Percentiles rank a stretch among this genome's conserved stretches.
These are phyloP conservation scores for Pachliopta kotzebuea DNA, from an alignment of 2,888 invertebrate genomes.

Conservation along the genomic window DNA sequence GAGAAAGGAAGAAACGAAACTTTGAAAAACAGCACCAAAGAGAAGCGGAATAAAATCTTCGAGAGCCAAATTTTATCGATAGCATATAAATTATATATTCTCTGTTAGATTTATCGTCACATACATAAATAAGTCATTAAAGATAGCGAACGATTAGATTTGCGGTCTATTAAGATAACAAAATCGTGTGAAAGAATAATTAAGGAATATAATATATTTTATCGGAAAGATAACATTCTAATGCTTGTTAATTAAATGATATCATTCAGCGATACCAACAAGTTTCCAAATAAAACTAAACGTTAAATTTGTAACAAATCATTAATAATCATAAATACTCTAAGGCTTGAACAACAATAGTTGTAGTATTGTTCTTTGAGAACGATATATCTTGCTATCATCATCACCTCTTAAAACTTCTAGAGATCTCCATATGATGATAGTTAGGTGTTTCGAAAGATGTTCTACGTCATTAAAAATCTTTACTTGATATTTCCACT, in stretches of 20 bases:
- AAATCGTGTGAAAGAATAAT: not conserved
- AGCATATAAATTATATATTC: too few relatives aligned
- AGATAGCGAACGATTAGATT: not conserved
- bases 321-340: not conserved
- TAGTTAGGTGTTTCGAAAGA: too few relatives aligned
- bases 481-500: too few relatives aligned
- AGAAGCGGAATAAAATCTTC: too few relatives aligned
- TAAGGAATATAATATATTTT: slow-evolving; percentile 1
- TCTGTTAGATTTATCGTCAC: too few relatives aligned
- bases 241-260: not conserved
- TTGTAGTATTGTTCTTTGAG: not conserved
- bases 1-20: too few relatives aligned
- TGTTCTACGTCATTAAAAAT: too few relatives aligned
- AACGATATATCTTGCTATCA: too few relatives aligned
- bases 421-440: too few relatives aligned
- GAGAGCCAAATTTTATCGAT: too few relatives aligned
- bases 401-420: too few relatives aligned
- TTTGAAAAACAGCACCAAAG: too few relatives aligned
- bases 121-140: not conserved
- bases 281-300: not conserved
- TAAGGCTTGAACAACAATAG: not conserved
- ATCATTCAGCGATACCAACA: not conserved
- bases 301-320: not conserved
- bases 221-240: not conserved
- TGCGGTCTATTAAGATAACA: not conserved